A percentile compares a stretch with the other conserved stretches of the same genome.
phyloP scores from a whole-genome alignment of 92 coral and sea anemone species.

The Epizoanthus stellaris region DNA sequence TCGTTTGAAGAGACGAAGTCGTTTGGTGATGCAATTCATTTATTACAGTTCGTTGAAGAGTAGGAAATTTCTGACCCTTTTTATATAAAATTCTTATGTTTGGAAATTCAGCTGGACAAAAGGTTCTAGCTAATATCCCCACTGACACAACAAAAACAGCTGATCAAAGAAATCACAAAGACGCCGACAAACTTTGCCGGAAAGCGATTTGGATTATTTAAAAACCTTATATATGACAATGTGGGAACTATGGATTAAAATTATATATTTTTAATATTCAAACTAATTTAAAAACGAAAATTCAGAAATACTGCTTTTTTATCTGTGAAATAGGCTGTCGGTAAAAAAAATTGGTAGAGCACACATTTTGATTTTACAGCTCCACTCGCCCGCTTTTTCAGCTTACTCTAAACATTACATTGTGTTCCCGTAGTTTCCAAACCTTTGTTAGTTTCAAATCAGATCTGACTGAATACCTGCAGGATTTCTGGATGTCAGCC shows the following conservation, averaged over 20 bases:
- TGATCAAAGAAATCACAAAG: neutral
- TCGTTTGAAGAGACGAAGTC: neutral
- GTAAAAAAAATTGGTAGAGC: too few species aligned
- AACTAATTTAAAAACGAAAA: neutral
- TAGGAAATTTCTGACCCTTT: neutral
- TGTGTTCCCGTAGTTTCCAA: neutral
- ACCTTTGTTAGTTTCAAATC: neutral
- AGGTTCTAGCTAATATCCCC: neutral
- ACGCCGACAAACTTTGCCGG: constrained; percentile 12
- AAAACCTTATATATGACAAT: neutral
- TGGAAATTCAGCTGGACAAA: neutral
- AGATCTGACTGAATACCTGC: neutral
- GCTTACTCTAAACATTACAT: neutral
- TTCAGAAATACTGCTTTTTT: too few species aligned
- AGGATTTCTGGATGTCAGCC: neutral
- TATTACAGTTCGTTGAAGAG: neutral
- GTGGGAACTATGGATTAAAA: neutral
- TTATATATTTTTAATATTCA: neutral
- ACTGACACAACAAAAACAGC: constrained; percentile 13
- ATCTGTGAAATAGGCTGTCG: too few species aligned
- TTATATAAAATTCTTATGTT: neutral
- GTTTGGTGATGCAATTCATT: too few species aligned
- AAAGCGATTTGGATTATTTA: neutral
- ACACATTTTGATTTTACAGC: too few species aligned
- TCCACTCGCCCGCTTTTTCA: too few species aligned